phyloP scores from a whole-genome alignment of 2,888 invertebrate genomes.

The Epinotia demarniana region DNA sequence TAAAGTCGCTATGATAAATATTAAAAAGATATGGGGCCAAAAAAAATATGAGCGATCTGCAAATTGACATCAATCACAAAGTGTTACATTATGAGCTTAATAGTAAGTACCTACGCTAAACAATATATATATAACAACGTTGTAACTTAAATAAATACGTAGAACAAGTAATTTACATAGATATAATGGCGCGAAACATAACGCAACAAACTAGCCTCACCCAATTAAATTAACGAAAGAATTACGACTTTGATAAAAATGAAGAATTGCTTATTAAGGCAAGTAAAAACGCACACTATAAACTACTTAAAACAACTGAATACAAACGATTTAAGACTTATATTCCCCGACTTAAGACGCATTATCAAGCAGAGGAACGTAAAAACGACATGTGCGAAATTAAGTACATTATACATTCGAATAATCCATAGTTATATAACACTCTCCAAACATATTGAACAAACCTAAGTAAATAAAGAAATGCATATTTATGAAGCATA shows the following conservation, averaged over 20 bases:
- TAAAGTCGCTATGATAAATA: no score
- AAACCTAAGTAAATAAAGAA: conserved; percentile 28
- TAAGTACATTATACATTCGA: conserved; percentile 36
- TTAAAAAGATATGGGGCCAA: no score
- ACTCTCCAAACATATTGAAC: conserved; percentile 32
- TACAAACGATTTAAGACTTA: conserved; percentile 8
- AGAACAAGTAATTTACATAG: neutral
- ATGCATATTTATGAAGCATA: conserved; percentile 40
- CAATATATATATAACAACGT: neutral
- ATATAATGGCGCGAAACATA: neutral
- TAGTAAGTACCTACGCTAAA: neutral
- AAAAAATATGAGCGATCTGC: no score
- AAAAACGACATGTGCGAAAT: conserved; percentile 14
- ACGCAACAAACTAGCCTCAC: conserved; percentile 12
- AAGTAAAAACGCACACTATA: conserved; percentile 4
- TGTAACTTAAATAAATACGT: neutral
- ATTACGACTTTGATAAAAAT: conserved; percentile 20
- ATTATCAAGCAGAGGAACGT: neutral
- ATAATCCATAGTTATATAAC: conserved; percentile 33
- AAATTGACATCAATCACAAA: no score
- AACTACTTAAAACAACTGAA: neutral
- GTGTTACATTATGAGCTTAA: no score
- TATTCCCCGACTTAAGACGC: neutral
- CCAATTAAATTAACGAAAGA: conserved; percentile 22
- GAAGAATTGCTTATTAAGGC: conserved; percentile 19